Evolutionary conservation across 2,113 vertebrate genomes (phyloP).

Genomic region (Nansenia antarctica): DNA sequence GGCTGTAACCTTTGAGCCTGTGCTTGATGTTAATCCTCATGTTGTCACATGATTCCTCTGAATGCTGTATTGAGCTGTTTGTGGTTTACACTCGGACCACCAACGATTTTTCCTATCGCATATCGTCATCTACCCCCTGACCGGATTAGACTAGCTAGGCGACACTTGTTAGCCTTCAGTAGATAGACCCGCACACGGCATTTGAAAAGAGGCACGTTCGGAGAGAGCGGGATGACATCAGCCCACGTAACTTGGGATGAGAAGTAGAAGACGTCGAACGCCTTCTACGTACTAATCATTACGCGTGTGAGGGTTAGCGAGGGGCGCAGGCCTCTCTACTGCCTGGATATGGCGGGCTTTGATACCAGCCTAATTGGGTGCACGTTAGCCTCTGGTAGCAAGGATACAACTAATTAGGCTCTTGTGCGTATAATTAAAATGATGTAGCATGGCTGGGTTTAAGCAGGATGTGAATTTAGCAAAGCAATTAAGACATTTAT

Average conservation of each 20-base stretch:
- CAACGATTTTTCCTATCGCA: slow-evolving; percentile 42
- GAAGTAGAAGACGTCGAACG: not conserved
- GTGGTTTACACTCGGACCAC: slow-evolving; percentile 30
- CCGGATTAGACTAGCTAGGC: not conserved
- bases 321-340: slow-evolving; percentile 20
- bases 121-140: not conserved
- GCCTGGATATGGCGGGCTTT: slow-evolving; percentile 58
- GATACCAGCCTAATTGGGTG: slow-evolving; percentile 74
- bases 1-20: not conserved
- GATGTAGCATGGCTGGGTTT: slow-evolving; percentile 66
- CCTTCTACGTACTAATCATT: slow-evolving; percentile 26
- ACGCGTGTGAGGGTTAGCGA: slow-evolving; percentile 24
- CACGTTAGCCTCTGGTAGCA: slow-evolving; percentile 72
- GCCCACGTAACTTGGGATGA: slow-evolving; percentile 34
- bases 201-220: too few relatives aligned
- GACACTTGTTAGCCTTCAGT: not conserved
- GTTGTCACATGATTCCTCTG: slow-evolving; percentile 11
- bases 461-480: slow-evolving; percentile 67
- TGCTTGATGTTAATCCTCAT: slow-evolving; percentile 31
- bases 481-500: slow-evolving; percentile 72
- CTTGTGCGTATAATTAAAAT: slow-evolving; percentile 75
- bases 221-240: slow-evolving; percentile 35
- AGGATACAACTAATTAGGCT: slow-evolving; percentile 77
- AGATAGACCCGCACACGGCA: slow-evolving; percentile 13
- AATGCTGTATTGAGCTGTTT: slow-evolving; percentile 21